Evolutionary conservation across 2,113 vertebrate species (phyloP).

Genomic region (Microcebus tavaratra): DNA sequence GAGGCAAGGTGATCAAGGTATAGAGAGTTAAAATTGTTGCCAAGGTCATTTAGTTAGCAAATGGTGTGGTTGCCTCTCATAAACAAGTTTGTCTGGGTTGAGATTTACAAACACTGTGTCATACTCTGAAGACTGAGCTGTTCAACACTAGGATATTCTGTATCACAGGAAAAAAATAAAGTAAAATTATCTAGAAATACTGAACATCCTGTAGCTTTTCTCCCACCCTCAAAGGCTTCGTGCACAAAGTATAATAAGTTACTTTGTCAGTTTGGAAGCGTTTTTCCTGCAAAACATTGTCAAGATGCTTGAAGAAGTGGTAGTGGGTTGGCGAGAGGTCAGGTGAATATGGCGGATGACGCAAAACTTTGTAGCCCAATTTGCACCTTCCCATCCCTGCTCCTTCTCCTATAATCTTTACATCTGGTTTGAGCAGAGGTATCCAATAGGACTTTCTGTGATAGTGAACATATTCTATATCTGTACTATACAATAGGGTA

Average conservation of each 20-base stretch:
- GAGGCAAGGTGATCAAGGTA: background rate
- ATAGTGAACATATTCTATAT: background rate
- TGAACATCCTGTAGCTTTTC: background rate
- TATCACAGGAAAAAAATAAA: background rate
- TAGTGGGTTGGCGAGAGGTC: too few relatives aligned
- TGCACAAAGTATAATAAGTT: background rate
- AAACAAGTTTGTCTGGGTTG: background rate
- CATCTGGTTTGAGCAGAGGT: too few relatives aligned
- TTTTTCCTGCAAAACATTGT: too few relatives aligned
- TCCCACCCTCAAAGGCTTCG: background rate
- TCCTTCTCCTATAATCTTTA: background rate
- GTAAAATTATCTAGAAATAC: background rate
- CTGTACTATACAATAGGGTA: fast-evolving
- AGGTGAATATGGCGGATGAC: too few relatives aligned
- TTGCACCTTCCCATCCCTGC: background rate
- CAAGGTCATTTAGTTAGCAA: background rate
- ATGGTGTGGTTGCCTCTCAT: background rate
- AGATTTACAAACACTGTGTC: background rate
- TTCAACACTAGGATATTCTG: background rate
- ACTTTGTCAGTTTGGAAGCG: background rate
- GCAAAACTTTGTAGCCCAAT: too few relatives aligned
- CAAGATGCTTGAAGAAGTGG: too few relatives aligned
- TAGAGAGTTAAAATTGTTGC: background rate
- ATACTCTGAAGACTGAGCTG: background rate
- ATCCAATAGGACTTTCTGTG: background rate